Evolutionary conservation across 2,797 vertebrate genomes (phyloP), one percentile per base, ranked within the genome.

Genomic region (Delichon dasypus): DNA sequence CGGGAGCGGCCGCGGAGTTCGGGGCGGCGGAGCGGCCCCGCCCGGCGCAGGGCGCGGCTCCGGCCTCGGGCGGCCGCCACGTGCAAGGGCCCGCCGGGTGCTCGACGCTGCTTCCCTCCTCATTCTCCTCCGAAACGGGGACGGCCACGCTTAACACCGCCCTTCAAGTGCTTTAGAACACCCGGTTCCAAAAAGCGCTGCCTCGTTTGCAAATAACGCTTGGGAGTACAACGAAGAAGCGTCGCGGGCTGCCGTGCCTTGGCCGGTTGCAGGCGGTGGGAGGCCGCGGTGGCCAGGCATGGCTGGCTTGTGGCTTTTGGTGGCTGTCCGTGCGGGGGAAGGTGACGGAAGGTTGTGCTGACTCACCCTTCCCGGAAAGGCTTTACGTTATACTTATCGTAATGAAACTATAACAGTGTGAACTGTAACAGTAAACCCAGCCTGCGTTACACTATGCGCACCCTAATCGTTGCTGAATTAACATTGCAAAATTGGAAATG

Each of bases 161-260:
- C 45, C 15, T 16, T 51, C 25, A 3, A 16, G 13, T 0, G 11
- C 34, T n/a, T 25, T 1, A 1, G 3, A 44, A 16, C 51, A 3
- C 13, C 14, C 4, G 5, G 21, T 9, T 10, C 8, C 7, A 22
- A 1, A n/a, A n/a, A 57, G 58, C 2, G 12, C 34, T 22, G 73
- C 71, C 20, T 25, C 6, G 0, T 7, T 14, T 5, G 38, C 47
- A 3, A 8, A 1, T 7, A 7, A 1, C 3, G 13, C 11, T 9
- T 17, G 5, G 1, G 42, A 26, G 26, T 1, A 0, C 2, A 2
- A 0, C 0, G 44, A 26, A 3, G 7, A 1, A 16, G 44, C 1
- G 9, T 3, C 5, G 48, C 8, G 13, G 53, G 50, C 34, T 4
- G 42, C 45, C 1, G 2, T 6, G 67, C 7, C 36, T 6, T 1